These are phyloP conservation scores for Prochilodus magdalenae DNA, from an alignment of 2,113 vertebrate genomes.

Conservation along the genomic window DNA sequence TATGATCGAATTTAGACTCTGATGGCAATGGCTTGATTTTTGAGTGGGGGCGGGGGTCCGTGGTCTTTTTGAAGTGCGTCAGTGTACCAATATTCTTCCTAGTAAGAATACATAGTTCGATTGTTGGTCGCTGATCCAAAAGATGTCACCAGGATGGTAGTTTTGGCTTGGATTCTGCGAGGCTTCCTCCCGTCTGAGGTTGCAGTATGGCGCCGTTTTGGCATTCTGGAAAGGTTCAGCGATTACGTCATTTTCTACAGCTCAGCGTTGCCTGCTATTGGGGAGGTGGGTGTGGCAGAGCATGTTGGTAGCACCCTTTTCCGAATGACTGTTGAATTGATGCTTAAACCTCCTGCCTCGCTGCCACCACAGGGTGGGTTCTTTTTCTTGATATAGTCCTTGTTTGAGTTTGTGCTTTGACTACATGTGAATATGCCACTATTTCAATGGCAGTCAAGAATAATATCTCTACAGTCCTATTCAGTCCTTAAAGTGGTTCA, in stretches of 20 bases:
- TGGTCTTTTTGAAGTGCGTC: not conserved
- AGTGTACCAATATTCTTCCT: not conserved
- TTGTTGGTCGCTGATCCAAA: not conserved
- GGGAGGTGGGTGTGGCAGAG: slow-evolving; percentile 41
- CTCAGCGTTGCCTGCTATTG: not conserved
- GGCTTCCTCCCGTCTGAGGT: not conserved
- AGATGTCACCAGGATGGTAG: not conserved
- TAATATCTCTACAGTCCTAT: not conserved
- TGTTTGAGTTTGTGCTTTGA: not conserved
- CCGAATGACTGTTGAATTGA: not conserved
- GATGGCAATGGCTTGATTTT: not conserved
- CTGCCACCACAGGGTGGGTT: slow-evolving; percentile 38
- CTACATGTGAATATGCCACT: not conserved
- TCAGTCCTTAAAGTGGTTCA: not conserved
- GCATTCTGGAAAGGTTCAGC: not conserved
- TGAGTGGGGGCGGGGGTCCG: not conserved
- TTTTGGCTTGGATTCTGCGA: not conserved
- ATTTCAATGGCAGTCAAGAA: not conserved
- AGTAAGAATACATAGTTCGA: not conserved
- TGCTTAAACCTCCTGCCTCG: not conserved
- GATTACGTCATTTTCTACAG: slow-evolving; percentile 35
- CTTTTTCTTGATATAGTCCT: not conserved
- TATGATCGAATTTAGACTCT: not conserved
- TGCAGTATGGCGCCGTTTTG: not conserved
- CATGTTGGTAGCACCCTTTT: not conserved